A percentile compares a stretch with the other conserved stretches of the same genome.
phyloP scores from a whole-genome alignment of 2,888 invertebrate species.

The Patella pellucida region DNA sequence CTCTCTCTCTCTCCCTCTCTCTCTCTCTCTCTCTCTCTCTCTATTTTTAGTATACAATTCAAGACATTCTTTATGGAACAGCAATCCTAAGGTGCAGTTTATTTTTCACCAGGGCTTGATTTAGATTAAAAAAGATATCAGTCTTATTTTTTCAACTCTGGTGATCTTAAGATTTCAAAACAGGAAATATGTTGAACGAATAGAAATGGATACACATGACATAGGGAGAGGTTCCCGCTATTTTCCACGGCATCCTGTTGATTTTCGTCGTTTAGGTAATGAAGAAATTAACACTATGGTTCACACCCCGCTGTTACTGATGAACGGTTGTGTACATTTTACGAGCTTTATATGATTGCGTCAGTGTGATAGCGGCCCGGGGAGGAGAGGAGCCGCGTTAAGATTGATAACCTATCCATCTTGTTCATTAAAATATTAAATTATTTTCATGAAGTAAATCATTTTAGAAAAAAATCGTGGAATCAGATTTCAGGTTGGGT shows the following conservation, averaged over 20 bases:
- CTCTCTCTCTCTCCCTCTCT: slow-evolving; percentile 21
- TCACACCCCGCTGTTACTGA: neutral
- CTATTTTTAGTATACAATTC: neutral
- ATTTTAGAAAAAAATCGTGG: neutral
- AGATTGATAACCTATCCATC: neutral
- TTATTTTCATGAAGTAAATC: slow-evolving; percentile 9
- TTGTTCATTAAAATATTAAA: neutral
- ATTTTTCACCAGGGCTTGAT: too few species aligned
- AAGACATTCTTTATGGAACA: neutral
- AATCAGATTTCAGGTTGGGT: too few species aligned
- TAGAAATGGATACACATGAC: slow-evolving; percentile 1
- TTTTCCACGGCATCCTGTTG: neutral
- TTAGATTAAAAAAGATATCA: too few species aligned
- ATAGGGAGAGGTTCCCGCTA: neutral
- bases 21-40: neutral
- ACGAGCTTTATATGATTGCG: neutral
- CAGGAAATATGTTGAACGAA: neutral
- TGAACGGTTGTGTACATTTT: neutral
- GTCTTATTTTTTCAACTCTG: too few species aligned
- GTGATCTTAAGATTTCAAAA: neutral
- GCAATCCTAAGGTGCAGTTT: neutral
- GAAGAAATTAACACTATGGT: slow-evolving; percentile 6
- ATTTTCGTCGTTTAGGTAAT: neutral
- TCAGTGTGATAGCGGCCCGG: neutral
- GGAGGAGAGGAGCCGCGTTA: neutral